Evolutionary conservation across 2,888 invertebrate genomes (phyloP), one percentile per base, ranked within the genome.

Genomic region (Idaea biselata): DNA sequence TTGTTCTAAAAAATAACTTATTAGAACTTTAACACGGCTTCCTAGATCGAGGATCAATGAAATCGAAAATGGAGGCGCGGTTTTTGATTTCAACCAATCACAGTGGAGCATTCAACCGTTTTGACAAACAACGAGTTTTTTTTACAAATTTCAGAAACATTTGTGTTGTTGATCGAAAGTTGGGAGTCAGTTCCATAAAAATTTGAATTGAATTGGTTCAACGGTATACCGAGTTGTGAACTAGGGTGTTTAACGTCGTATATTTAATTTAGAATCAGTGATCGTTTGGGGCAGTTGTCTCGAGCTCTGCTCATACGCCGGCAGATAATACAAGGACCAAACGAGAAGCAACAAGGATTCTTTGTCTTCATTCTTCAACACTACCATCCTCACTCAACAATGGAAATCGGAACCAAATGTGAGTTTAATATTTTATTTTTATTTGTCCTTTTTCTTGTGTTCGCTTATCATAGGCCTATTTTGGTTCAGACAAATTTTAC

Each of bases 361-460:
- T 65, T 61, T 65, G 61, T 54, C 58, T 67, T 61, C 60, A 63
- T 70, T 54, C 58, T 67, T 62, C 60, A 63, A 71, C 62, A 63
- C 64, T 67, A 69, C 72, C 73, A 1, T 4, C 18, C 56, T 18
- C 8, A 71, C 67, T 66, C 68, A 82, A 74, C 76, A 64, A 91
- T 91, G 91, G 91, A 91, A 83, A 81, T 91, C 72, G 87, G 84
- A 80, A 87, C 77, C 55, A 88, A 88, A 87, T 81, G 91, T 91
- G 76, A 89, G 91, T 88, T 70, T 70, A 3, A 3, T 63, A 63
- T 61, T 63, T 63, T 54, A 64, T 63, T 60, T 57, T 63, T 17
- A 54, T 63, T 72, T 11, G 32, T 59, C 56, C 6, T 58, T 33
- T 8, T 8, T n/a, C n/a, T n/a, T n/a, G n/a, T n/a, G n/a, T n/a